These are phyloP conservation scores for Oryzias melastigma DNA, from an alignment of 2,113 vertebrate genomes.

Conservation along the genomic window DNA sequence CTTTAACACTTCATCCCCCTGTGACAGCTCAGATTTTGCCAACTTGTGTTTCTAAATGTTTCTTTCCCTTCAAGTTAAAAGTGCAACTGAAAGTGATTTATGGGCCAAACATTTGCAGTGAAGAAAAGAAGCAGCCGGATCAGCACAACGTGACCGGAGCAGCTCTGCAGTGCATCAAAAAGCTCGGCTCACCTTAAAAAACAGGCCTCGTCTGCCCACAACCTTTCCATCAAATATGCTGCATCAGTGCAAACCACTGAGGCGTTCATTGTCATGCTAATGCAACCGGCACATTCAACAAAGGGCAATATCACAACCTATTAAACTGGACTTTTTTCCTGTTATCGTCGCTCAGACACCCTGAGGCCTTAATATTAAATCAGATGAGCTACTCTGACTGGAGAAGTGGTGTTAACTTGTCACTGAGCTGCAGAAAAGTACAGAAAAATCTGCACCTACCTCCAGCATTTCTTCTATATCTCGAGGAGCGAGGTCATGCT, in stretches of 20 bases:
- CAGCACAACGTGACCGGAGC: neutral
- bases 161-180: slow-evolving; percentile 17
- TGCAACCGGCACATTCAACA: slow-evolving; percentile 65
- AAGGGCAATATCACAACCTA: slow-evolving; percentile 72
- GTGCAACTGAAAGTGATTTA: too few species aligned
- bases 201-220: slow-evolving; percentile 44
- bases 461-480: slow-evolving; percentile 78
- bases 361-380: slow-evolving; percentile 49
- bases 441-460: slow-evolving; percentile 70
- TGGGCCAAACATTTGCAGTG: too few species aligned
- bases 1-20: too few species aligned
- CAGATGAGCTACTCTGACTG: slow-evolving; percentile 32
- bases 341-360: slow-evolving; percentile 46
- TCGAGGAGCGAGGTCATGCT: slow-evolving; percentile 74
- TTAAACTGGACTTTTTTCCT: slow-evolving; percentile 63
- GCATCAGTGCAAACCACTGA: slow-evolving; percentile 47
- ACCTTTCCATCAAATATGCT: slow-evolving; percentile 62
- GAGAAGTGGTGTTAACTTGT: slow-evolving; percentile 9
- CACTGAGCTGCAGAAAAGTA: slow-evolving; percentile 35
- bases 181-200: slow-evolving; percentile 49
- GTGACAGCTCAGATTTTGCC: too few species aligned
- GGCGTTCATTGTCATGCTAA: slow-evolving; percentile 79
- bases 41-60: too few species aligned
- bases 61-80: too few species aligned
- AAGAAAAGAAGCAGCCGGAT: too few species aligned